These are phyloP conservation scores for Pavo muticus DNA, from an alignment of 2,113 vertebrate species.

Conservation along the genomic window DNA sequence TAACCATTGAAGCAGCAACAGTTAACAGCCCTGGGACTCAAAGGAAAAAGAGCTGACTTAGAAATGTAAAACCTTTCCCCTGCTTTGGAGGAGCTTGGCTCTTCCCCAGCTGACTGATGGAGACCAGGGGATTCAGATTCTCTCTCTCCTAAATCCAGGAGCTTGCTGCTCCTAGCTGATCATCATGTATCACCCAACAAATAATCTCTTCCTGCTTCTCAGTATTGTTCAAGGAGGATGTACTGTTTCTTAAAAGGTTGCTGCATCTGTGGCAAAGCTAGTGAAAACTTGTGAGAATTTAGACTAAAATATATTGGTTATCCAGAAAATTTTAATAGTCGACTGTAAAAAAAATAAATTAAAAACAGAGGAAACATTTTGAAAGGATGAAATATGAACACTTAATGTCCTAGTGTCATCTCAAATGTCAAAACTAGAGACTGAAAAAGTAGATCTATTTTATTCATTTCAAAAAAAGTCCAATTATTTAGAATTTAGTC, in stretches of 20 bases:
- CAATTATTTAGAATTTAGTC: not conserved
- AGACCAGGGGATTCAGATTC: not conserved
- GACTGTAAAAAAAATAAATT: not conserved
- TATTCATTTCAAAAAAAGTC: not conserved
- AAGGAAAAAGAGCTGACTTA: not conserved
- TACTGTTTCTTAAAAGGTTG: not conserved
- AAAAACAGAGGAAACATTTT: not conserved
- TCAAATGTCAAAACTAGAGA: not conserved
- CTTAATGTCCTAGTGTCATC: not conserved
- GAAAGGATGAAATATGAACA: not conserved
- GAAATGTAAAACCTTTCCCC: not conserved
- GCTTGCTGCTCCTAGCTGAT: not conserved
- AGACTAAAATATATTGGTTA: not conserved
- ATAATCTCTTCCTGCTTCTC: fast-evolving
- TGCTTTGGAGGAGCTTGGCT: not conserved
- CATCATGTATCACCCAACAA: not conserved
- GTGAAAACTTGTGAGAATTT: not conserved
- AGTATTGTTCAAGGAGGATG: not conserved
- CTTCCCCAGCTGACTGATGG: fast-evolving
- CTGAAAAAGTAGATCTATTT: not conserved
- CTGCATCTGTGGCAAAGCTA: not conserved
- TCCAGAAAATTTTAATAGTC: not conserved
- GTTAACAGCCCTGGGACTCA: not conserved
- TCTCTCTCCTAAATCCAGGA: not conserved
- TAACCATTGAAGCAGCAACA: not conserved